These are phyloP conservation scores for Mixornis gularis DNA, from an alignment of 2,113 vertebrate genomes.

Conservation along the genomic window DNA sequence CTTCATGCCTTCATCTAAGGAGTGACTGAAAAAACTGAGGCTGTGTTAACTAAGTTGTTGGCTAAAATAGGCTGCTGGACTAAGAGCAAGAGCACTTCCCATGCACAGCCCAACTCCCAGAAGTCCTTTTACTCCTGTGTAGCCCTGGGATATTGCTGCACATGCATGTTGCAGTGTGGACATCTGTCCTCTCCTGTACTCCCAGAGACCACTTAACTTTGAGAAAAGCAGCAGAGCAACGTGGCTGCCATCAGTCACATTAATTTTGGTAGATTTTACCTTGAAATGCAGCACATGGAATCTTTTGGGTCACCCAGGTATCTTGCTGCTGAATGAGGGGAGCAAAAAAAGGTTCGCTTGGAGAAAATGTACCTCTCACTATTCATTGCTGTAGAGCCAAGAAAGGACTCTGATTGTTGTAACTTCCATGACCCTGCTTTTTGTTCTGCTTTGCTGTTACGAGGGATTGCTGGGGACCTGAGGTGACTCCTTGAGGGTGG, in stretches of 20 bases:
- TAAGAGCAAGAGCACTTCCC: neutral
- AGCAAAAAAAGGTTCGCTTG: neutral
- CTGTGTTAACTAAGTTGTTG: neutral
- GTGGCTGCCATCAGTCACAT: neutral
- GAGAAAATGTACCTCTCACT: neutral
- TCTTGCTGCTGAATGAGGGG: neutral
- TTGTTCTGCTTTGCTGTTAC: neutral
- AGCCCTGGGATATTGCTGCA: neutral
- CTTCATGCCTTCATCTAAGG: neutral
- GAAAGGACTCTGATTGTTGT: neutral
- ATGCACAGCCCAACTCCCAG: neutral
- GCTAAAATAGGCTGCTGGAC: neutral
- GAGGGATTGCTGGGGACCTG: neutral
- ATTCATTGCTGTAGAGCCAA: neutral
- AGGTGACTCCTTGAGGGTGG: neutral
- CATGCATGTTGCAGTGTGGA: fast-evolving
- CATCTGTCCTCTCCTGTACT: neutral
- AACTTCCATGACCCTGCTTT: neutral
- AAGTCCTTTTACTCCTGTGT: neutral
- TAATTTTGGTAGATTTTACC: neutral
- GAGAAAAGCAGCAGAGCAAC: neutral
- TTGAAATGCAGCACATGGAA: neutral
- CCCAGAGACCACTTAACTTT: neutral
- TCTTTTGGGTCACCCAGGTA: neutral
- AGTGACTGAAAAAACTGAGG: neutral